Percentiles rank a stretch among this genome's conserved stretches.
These are phyloP conservation scores for Scomberomorus guttatus DNA, from an alignment of 2,797 vertebrate species.

Conservation along the genomic window DNA sequence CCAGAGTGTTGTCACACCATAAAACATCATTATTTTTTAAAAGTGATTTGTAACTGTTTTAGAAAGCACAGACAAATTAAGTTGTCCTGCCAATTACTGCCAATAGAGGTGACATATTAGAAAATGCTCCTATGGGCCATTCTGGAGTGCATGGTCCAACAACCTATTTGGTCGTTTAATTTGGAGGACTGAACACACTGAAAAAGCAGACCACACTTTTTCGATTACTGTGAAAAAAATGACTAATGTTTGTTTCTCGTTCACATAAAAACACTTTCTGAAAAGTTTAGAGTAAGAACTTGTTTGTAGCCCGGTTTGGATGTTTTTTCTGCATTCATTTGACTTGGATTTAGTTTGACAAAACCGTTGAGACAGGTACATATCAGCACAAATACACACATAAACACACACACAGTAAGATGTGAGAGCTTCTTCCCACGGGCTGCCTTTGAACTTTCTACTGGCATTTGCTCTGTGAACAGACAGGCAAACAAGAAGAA, in stretches of 20 bases:
- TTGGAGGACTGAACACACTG: background rate
- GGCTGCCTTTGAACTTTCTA: slow-evolving; percentile 55
- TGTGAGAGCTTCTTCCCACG: slow-evolving; percentile 31
- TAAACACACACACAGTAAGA: slow-evolving; percentile 16
- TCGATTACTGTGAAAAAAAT: slow-evolving; percentile 16
- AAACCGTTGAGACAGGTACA: slow-evolving; percentile 44
- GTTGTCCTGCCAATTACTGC: no score
- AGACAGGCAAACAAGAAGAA: slow-evolving; percentile 43
- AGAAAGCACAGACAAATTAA: no score
- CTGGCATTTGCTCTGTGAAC: slow-evolving; percentile 47
- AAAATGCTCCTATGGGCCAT: no score
- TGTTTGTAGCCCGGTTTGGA: slow-evolving; percentile 19
- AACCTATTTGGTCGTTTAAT: no score
- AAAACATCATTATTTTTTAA: no score
- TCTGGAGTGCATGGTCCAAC: no score
- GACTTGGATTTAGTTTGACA: slow-evolving; percentile 61
- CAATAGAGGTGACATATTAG: no score
- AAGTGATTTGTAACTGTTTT: no score
- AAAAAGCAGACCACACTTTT: background rate
- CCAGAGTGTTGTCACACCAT: no score
- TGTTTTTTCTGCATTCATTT: slow-evolving; percentile 57
- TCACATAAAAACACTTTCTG: slow-evolving; percentile 31
- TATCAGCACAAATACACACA: slow-evolving; percentile 31
- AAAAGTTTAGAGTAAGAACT: slow-evolving; percentile 27
- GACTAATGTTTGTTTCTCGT: slow-evolving; percentile 24